Conservation (phyloP, 1,140 invertebrate genomes). For the Hycleus phaleratus region DNA sequence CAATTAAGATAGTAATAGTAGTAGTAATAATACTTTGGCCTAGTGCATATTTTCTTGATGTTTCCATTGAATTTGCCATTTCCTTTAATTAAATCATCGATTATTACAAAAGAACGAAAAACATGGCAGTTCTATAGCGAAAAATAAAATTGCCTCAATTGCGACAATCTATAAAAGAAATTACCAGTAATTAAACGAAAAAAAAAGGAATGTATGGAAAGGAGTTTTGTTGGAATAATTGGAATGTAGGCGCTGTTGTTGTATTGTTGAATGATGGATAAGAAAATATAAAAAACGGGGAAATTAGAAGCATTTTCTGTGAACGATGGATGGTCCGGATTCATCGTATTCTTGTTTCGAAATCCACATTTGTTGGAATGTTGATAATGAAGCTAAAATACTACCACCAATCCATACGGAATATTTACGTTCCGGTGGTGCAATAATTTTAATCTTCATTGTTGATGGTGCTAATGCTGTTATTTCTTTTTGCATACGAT, state of each 20-base stretch:
- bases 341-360: slow-evolving; percentile 90
- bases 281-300: neutral
- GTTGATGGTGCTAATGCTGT: slow-evolving; percentile 67
- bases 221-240: too few species aligned
- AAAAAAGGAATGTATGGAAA: too few species aligned
- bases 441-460: slow-evolving; percentile 93
- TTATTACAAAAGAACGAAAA: slow-evolving; percentile 8
- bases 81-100: too few species aligned
- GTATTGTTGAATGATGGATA: too few species aligned
- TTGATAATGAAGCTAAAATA: slow-evolving; percentile 75
- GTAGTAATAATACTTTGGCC: slow-evolving; percentile 38
- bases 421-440: slow-evolving; percentile 87
- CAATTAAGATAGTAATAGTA: too few species aligned
- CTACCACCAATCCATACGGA: slow-evolving; percentile 87
- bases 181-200: too few species aligned
- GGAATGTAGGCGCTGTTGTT: too few species aligned
- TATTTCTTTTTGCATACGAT: slow-evolving; percentile 80
- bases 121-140: slow-evolving; percentile 30
- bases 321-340: slow-evolving; percentile 84
- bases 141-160: neutral
- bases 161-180: too few species aligned
- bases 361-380: slow-evolving; percentile 86
- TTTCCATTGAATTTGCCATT: slow-evolving; percentile 1
- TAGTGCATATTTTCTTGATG: slow-evolving; percentile 34
- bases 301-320: slow-evolving; percentile 88